Evolutionary conservation across 2,113 vertebrate species (phyloP), one percentile per base, ranked within the genome.

Genomic region (Pardalotus punctatus): DNA sequence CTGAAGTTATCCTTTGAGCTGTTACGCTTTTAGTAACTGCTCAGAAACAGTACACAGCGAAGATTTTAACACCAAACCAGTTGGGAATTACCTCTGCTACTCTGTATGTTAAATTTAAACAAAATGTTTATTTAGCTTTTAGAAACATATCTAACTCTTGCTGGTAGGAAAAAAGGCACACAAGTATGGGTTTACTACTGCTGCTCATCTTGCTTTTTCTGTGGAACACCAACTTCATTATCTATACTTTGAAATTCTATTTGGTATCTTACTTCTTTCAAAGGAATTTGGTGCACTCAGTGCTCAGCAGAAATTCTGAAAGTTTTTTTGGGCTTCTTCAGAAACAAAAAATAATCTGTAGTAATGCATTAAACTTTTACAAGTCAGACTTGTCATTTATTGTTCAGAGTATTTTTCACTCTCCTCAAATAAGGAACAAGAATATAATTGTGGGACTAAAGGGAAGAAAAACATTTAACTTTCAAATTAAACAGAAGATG

Each of bases 401-500:
- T 92, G 38, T 88, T 95, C 88, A 95, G 69, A 89, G 47, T 88
- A 90, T 65, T 95, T 96, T 96, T 90, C 60, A 89, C 66, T 95
- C 57, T 96, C 84, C 47, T 94, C 60, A 91, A 95, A 79, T 77
- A 79, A 92, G 18, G 33, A 61, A 92, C 14, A 96, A 94, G 48
- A 94, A 73, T 90, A 88, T 43, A 88, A 24, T 58, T 93, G 36
- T 78, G n/a, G 61, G 97, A 77, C 69, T 93, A 81, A 88, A 90
- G 5, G 72, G 48, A 95, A 95, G 48, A 93, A 97, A 91, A 42
- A 88, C 11, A 48, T 93, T 95, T 81, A 89, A 90, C 45, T 95
- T 97, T 87, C 91, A 96, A 93, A 93, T 82, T 77, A 97, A 92
- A 95, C 25, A 31, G 89, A 95, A 95, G 58, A 92, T 81, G 56